Evolutionary conservation across 2,797 vertebrate species (phyloP).

Genomic region (Peromyscus eremicus): DNA sequence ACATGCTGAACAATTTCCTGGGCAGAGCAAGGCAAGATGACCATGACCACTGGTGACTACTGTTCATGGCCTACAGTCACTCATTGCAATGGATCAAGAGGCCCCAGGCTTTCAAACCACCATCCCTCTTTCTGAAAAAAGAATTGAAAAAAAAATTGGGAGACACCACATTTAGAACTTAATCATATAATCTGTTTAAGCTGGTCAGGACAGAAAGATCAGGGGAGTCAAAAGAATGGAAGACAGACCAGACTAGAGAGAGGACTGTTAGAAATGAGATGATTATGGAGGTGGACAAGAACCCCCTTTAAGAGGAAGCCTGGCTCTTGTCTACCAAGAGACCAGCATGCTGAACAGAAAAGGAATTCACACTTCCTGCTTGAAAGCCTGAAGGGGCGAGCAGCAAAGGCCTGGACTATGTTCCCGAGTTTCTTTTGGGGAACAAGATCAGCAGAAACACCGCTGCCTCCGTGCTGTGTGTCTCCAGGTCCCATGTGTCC

Average conservation of each 20-base stretch:
- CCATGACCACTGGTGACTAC: neutral
- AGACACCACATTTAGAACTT: slow-evolving; percentile 8
- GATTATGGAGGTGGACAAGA: neutral
- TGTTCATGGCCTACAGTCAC: neutral
- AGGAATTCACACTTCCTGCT: neutral
- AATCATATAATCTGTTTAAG: neutral
- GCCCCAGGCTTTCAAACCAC: neutral
- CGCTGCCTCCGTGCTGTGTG: neutral
- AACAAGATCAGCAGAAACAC: neutral
- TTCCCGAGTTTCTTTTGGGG: neutral
- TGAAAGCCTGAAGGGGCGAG: neutral
- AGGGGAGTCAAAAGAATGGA: neutral
- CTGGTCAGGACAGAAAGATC: neutral
- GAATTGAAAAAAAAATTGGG: neutral
- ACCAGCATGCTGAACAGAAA: neutral
- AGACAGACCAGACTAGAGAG: neutral
- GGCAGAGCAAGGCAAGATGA: slow-evolving; percentile 36
- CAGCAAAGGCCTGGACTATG: neutral
- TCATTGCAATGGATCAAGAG: slow-evolving; percentile 12
- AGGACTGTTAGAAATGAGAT: neutral
- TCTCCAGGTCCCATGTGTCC: neutral
- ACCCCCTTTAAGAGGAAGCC: neutral
- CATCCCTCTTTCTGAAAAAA: slow-evolving; percentile 4
- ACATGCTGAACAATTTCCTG: slow-evolving; percentile 42
- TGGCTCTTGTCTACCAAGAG: neutral